Base-by-base conservation (phyloP, 2,888 invertebrate species). In the Pseudococcus jackbeardsleyi region DNA sequence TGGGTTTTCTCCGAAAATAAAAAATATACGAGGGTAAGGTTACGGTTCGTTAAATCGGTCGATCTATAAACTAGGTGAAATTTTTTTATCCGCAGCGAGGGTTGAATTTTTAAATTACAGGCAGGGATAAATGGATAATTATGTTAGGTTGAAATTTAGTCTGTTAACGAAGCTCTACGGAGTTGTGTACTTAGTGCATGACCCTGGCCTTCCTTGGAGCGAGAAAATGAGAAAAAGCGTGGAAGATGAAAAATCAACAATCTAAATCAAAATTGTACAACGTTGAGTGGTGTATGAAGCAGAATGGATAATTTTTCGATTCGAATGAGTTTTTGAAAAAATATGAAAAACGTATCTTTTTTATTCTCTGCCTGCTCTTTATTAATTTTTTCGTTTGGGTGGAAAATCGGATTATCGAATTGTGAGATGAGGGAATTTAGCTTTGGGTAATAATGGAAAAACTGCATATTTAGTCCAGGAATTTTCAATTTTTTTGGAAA, bases 1-100 rank as follows among this genome's bases (percentile, higher is more conserved):
- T 22, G 12, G 11, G 64, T 22, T 64, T 22, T 59, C 1, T 50
- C 2, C 0, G 22, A 64, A 64, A 64, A 22, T 22, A 59, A 59
- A 59, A 17, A 42, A 42, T 9, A 54, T 17, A 17, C 59, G 2
- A 59, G 59, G 8, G 15, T 64, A 64, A 64, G 64, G 64, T 22
- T 64, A 64, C 64, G 64, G 64, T 64, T 64, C 64, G 64, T 64
- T 64, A 64, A 64, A 4, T 64, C 22, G 64, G 0, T 59, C 59
- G 59, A 59, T 59, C n/a, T 19, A 19, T 59, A n/a, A 59, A 59
- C 19, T 59, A 59, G 59, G 15, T n/a, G 59, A 59, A n/a, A 19
- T 59, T 59, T 59, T 19, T n/a, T 59, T n/a, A 7, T 19, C 7
- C n/a, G 59, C 15, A n/a, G n/a, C 17, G 59, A 59, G 59, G 6